Evolutionary conservation across 2,113 vertebrate species (phyloP), one percentile per base, ranked within the genome.

Genomic region (Sander lucioperca): DNA sequence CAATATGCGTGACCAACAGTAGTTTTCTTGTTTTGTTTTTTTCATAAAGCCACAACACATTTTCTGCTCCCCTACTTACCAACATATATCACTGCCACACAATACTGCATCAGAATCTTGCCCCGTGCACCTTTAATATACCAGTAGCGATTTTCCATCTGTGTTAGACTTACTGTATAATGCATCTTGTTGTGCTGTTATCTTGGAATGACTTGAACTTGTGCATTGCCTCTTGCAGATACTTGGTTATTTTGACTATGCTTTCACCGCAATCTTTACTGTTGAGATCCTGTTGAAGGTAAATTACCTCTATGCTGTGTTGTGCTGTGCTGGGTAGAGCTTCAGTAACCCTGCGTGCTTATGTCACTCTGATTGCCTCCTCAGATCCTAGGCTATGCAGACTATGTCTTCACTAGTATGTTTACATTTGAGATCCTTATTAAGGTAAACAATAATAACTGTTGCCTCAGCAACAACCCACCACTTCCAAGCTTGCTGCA

Each of bases 221-320:
- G 87, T 94, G 89, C 90, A 87, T 95, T 98, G 92, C 97, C 95
- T 93, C 96, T 95, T 99, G 92, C 97, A 99, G 98, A 97, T 99
- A 95, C 98, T 99, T 96, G 98, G 98, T 97, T 99, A 99, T 97
- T 98, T 99, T 97, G 98, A 99, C 97, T 99, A 99, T 97, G 98
- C 97, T 95, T 99, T 99, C 96, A 99, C 98, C 93, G 97, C 98
- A 95, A 99, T 99, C 97, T 99, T 99, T 97, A 99, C 98, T 94
- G 97, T 99, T 96, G 98, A 99, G 97, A 99, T 99, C 97, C 96
- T 99, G 93, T 95, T 99, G 92, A 99, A 99, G 98, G 98, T 99
- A 99, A 96, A 97, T 93, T 89, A 79, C 56, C 71, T 92, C 69
- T 93, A 62, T 91, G 87, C 79, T 83, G 92, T 91, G 88, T 68